Percentiles rank a stretch among this genome's conserved stretches.
Conservation (phyloP, 2,888 invertebrate genomes). For the Lasioglossum oenotherae region DNA sequence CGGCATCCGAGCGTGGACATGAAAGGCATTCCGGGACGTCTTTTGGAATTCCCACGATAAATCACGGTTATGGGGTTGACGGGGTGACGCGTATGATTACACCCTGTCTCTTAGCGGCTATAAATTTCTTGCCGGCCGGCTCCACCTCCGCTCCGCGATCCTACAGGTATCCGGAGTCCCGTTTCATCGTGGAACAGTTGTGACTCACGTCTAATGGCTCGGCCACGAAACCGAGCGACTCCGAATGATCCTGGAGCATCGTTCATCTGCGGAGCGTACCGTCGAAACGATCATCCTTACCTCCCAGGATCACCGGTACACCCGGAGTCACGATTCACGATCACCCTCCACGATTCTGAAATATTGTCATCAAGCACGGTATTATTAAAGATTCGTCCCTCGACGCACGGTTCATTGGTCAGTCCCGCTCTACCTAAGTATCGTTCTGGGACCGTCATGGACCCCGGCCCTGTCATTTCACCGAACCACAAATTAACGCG, state of each 20-base stretch:
- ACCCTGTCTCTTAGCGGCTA: slow-evolving; percentile 83
- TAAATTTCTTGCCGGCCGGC: slow-evolving; percentile 78
- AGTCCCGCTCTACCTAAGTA: slow-evolving; percentile 44
- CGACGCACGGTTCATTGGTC: not conserved
- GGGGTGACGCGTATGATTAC: slow-evolving; percentile 84
- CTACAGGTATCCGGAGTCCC: slow-evolving; percentile 72
- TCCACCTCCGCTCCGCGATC: slow-evolving; percentile 72
- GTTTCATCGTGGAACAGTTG: slow-evolving; percentile 67
- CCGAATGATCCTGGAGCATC: slow-evolving; percentile 74
- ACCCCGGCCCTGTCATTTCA: slow-evolving; percentile 67
- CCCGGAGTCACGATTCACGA: not conserved
- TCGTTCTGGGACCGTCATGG: slow-evolving; percentile 64
- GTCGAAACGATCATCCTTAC: slow-evolving; percentile 16
- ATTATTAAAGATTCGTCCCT: slow-evolving; percentile 1
- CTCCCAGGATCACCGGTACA: not conserved
- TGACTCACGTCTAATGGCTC: slow-evolving; percentile 71
- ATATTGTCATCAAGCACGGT: slow-evolving; percentile 23
- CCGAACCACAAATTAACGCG: slow-evolving; percentile 64
- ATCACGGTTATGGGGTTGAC: slow-evolving; percentile 83
- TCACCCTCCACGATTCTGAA: slow-evolving; percentile 13
- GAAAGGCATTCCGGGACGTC: slow-evolving; percentile 73
- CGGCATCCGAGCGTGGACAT: slow-evolving; percentile 9
- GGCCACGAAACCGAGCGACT: slow-evolving; percentile 68
- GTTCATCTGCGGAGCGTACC: slow-evolving; percentile 56
- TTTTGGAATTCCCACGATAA: slow-evolving; percentile 84